phyloP scores from a whole-genome alignment of 2,888 invertebrate species.

The Drosophila anceps region DNA sequence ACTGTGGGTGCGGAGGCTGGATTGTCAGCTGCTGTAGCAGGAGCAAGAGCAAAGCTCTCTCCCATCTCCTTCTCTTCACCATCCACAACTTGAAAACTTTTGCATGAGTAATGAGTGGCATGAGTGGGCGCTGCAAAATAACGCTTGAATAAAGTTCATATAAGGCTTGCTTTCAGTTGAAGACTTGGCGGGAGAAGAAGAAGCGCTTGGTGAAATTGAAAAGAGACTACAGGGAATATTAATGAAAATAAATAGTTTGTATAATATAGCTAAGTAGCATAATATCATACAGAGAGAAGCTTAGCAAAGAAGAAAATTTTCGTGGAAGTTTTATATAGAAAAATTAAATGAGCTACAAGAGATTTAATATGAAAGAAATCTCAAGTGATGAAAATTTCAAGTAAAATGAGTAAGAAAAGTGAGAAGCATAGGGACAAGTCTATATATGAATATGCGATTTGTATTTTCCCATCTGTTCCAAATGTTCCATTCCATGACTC shows the following conservation, averaged over 20 bases:
- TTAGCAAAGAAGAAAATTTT: neutral
- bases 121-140: neutral
- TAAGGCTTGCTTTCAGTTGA: slow-evolving; percentile 2
- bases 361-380: no score
- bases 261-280: neutral
- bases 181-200: neutral
- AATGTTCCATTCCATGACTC: no score
- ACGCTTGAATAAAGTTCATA: slow-evolving; percentile 17
- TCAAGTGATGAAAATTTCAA: no score
- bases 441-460: neutral
- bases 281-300: neutral
- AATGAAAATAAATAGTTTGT: neutral
- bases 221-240: slow-evolving; percentile 3
- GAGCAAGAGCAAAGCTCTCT: neutral
- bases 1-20: neutral
- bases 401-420: neutral
- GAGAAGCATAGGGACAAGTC: neutral
- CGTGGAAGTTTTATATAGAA: neutral
- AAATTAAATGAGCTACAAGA: neutral
- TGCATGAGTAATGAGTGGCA: slow-evolving; percentile 47
- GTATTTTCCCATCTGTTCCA: neutral
- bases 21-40: slow-evolving; percentile 2
- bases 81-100: slow-evolving; percentile 4
- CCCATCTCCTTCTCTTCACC: neutral
- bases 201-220: neutral